A percentile compares a stretch with the other conserved stretches of the same genome.
phyloP scores from a whole-genome alignment of 2,113 vertebrate genomes.

The Pterocles burchelli region DNA sequence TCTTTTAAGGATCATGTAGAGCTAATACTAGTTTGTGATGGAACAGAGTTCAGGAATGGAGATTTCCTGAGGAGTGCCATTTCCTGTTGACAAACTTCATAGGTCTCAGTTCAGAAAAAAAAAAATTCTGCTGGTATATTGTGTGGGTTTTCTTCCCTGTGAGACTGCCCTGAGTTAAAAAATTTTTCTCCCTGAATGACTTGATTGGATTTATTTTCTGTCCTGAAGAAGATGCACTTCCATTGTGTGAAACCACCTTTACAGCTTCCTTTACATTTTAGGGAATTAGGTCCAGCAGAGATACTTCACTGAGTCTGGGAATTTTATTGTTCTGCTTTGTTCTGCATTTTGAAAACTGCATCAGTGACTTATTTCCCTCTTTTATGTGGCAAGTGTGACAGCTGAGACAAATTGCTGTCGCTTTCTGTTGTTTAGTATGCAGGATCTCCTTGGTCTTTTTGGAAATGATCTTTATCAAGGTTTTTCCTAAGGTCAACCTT shows the following conservation, averaged over 20 bases:
- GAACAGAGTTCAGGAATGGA: background rate
- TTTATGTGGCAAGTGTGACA: background rate
- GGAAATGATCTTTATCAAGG: background rate
- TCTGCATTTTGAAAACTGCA: background rate
- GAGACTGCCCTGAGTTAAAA: background rate
- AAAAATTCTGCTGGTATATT: background rate
- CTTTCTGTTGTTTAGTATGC: background rate
- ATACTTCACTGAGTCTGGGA: background rate
- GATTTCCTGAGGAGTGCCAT: background rate
- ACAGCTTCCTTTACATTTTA: background rate
- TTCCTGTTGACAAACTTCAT: background rate
- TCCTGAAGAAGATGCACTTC: background rate
- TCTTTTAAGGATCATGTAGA: background rate
- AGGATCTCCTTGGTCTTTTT: background rate
- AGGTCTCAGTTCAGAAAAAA: background rate
- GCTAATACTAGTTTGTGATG: background rate
- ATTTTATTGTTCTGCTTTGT: background rate
- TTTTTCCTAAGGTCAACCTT: background rate
- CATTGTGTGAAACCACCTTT: background rate
- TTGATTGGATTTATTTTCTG: background rate
- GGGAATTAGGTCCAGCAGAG: background rate
- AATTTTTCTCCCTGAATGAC: background rate
- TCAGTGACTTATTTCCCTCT: background rate
- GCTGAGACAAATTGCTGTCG: background rate
- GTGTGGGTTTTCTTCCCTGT: background rate